Evolutionary conservation across 2,113 vertebrate genomes (phyloP), one percentile per base, ranked within the genome.

Genomic region (Myotis brandtii): DNA sequence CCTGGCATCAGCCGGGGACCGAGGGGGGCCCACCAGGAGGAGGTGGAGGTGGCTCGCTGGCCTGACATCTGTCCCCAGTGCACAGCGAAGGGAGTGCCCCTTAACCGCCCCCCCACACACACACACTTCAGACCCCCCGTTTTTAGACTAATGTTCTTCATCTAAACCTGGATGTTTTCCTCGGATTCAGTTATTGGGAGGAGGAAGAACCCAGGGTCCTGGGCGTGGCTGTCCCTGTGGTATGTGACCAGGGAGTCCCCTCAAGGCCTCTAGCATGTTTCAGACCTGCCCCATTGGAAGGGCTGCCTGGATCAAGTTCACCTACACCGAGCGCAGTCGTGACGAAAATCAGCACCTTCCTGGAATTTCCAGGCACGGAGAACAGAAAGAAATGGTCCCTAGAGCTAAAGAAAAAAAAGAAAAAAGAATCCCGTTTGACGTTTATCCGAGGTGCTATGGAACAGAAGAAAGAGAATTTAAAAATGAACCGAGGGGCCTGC

Each of bases 381-480:
- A 84, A 91, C 69, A 80, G 90, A 95, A 95, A 23, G 64, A 69
- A 87, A 70, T 4, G 6, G 75, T 18, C 66, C 48, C 48, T 59
- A 3, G 48, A 90, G 48, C 70, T n/a, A 37, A 81, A 89, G 64
- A 32, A 54, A 17, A 62, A 12, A 69, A 59, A 76, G 40, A 43
- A 43, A 43, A 6, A 43, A 43, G 43, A 43, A 43, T 27, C 34
- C 76, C 25, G 46, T n/a, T 56, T 54, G 94, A 80, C 6, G 0
- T 83, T 93, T 69, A 56, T 64, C 77, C 17, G 20, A 34, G 21
- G 69, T 69, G 83, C 54, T 75, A 6, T 62, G 23, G 56, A 48
- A 80, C n/a, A 50, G 84, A 86, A 93, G 72, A 92, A 86, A 92
- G 69, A 77, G 23, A 86, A 64, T 9, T 67, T 73, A 14, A 34